Percentiles rank a stretch among this genome's conserved stretches.
phyloP scores from a whole-genome alignment of 2,113 vertebrate genomes.

The Neoarius graeffei region DNA sequence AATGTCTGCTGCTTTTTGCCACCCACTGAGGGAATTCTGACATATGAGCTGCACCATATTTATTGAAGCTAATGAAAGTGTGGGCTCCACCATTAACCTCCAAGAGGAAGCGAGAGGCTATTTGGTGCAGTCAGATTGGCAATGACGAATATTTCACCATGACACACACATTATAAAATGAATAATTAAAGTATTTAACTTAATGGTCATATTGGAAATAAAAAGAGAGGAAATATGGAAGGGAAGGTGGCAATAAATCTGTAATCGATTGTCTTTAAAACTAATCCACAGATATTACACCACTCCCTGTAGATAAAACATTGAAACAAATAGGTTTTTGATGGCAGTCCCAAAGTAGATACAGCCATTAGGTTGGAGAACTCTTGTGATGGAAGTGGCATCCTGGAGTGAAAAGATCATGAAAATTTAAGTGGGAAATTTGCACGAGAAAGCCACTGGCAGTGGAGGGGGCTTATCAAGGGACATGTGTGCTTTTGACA shows the following conservation, averaged over 20 bases:
- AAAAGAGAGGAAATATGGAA: constrained; percentile 64
- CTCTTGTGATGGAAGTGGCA: constrained; percentile 79
- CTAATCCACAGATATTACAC: constrained; percentile 75
- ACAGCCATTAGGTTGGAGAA: constrained; percentile 81
- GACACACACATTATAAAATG: constrained; percentile 88
- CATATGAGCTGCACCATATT: constrained; percentile 73
- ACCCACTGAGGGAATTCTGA: constrained; percentile 73
- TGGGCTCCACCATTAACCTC: constrained; percentile 86
- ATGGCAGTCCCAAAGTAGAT: constrained; percentile 74
- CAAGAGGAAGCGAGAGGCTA: constrained; percentile 74
- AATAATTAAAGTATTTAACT: constrained; percentile 98
- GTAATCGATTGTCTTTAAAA: constrained; percentile 84
- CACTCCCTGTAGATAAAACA: constrained; percentile 69
- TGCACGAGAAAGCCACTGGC: constrained; percentile 77
- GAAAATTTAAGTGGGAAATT: constrained; percentile 91
- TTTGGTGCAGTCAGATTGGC: constrained; percentile 83
- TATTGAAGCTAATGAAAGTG: constrained; percentile 80
- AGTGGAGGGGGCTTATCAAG: constrained; percentile 66
- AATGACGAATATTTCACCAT: constrained; percentile 84
- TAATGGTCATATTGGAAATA: constrained; percentile 76
- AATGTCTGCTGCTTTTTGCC: constrained; percentile 51
- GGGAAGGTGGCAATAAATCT: constrained; percentile 82
- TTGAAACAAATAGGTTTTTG: constrained; percentile 82
- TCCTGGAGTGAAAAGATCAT: constrained; percentile 86
- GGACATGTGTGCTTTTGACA: constrained; percentile 78